Evolutionary conservation across 2,113 vertebrate species (phyloP).

Genomic region (Pseudopodoces humilis): DNA sequence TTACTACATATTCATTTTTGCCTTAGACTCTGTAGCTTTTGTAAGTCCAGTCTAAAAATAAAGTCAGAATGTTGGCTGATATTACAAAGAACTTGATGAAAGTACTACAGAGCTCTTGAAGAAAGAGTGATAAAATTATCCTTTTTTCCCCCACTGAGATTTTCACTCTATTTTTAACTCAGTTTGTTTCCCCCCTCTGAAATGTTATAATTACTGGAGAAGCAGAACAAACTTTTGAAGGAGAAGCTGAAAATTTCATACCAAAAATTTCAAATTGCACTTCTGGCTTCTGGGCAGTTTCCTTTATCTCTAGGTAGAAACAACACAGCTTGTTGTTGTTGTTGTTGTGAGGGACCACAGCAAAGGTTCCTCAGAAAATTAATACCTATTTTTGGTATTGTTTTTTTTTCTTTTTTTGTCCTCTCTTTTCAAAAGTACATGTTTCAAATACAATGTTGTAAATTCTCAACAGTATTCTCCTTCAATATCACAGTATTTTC

Average conservation of each 20-base stretch:
- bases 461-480: neutral
- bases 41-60: constrained; percentile 15
- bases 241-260: neutral
- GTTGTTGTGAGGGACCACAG: neutral
- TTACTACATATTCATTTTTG: neutral
- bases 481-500: neutral
- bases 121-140: neutral
- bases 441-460: neutral
- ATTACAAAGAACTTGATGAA: constrained; percentile 20
- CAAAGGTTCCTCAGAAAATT: neutral
- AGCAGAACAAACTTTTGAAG: neutral
- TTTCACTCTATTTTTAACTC: neutral
- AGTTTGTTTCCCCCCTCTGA: neutral
- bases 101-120: neutral
- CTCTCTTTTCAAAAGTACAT: neutral
- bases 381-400: neutral
- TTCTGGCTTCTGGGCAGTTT: neutral
- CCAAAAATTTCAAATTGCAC: neutral
- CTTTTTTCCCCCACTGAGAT: neutral
- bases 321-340: neutral
- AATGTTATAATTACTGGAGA: neutral
- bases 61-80: constrained; percentile 16
- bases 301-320: neutral
- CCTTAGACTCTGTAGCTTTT: neutral
- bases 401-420: neutral